Base-by-base conservation (phyloP, 2,113 vertebrate genomes). In the Pandion haliaetus region DNA sequence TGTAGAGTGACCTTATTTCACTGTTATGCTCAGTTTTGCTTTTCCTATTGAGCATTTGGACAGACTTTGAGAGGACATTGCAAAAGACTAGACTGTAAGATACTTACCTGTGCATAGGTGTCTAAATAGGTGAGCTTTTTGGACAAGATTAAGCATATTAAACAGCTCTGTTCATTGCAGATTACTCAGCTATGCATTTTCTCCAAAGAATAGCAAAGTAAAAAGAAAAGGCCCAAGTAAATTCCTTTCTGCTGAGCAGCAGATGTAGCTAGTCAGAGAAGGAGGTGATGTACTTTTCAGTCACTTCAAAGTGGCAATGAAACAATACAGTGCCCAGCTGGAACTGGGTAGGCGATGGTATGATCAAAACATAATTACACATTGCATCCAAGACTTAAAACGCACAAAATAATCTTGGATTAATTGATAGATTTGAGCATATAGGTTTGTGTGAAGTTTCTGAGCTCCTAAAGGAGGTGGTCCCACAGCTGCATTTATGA, bases 301-400 rank as follows among this genome's bases (percentile, higher is more conserved):
- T 16, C 0, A 0, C 16, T 59, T 54, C 23, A 67, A 67, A 9
- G 12, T 47, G 44, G 3, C 14, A 42, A 5, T 19, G 24, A 85
- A 94, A 59, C 10, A 32, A 31, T 11, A 32, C 5, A 14, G 5
- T 25, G 18, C 6, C n/a, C 34, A 25, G 11, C 1, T 28, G 20
- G 25, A 74, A 29, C 4, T 47, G 20, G 21, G 5, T 52, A 80
- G 14, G 12, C 6, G 3, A 49, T 42, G 17, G 32, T 32, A 23
- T 0, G 0, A 40, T 54, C 38, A 24, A 86, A 73, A 31, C 12
- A 13, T 31, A 59, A 57, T 72, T 65, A 17, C 8, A 66, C 4
- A 3, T 32, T 47, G 5, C 13, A 84, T 23, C 14, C 20, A 66
- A 83, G 91, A 72, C 4, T 61, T 72, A 13, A 70, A 95, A 47